Evolutionary conservation across 2,888 invertebrate species (phyloP).

Genomic region (Eledone cirrhosa): DNA sequence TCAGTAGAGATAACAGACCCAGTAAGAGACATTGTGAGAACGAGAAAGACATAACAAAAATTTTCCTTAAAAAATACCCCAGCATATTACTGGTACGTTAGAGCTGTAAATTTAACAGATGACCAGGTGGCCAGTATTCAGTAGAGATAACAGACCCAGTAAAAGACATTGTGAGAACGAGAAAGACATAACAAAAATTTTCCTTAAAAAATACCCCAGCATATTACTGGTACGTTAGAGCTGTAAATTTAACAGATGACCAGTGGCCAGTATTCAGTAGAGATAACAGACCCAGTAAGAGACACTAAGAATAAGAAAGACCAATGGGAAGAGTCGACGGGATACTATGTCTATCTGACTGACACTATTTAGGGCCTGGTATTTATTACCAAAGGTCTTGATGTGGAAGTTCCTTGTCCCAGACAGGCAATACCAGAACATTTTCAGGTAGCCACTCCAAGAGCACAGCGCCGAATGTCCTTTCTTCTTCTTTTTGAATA

Average conservation of each 20-base stretch:
- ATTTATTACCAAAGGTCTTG: background rate
- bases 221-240: background rate
- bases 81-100: no score
- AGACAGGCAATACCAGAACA: conserved; percentile 15
- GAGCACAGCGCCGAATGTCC: background rate
- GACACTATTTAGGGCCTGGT: conserved; percentile 74
- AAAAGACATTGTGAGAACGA: no score
- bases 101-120: no score
- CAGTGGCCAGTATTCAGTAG: background rate
- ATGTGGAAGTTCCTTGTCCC: conserved; percentile 21
- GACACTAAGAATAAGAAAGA: conserved; percentile 85
- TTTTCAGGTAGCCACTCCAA: background rate
- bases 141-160: no score
- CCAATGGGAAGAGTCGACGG: conserved; percentile 81
- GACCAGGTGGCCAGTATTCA: no score
- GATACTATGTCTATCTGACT: conserved; percentile 84
- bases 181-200: no score
- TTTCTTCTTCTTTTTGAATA: background rate
- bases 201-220: no score
- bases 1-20: no score
- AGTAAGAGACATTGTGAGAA: no score
- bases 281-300: conserved; percentile 78
- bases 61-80: no score
- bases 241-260: background rate
- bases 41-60: no score